These are phyloP conservation scores for Prosopocoilus inquinatus DNA, from an alignment of 2,888 invertebrate species.

Conservation along the genomic window DNA sequence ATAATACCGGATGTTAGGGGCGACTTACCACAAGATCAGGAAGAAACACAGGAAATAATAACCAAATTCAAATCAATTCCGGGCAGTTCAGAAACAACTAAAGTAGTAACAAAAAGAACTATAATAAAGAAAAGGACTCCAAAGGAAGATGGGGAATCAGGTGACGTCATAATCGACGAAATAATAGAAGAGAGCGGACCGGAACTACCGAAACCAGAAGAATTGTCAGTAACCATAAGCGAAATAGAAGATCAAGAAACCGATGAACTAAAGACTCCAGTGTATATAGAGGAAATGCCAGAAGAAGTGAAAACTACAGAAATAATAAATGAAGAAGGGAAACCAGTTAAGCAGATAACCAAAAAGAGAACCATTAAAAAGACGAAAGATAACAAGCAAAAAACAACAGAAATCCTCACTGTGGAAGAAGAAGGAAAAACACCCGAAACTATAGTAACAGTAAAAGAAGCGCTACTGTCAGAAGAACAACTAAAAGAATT, in stretches of 20 bases:
- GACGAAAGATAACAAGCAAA: conserved; percentile 43
- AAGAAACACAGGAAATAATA: conserved; percentile 63
- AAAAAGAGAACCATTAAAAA: conserved; percentile 49
- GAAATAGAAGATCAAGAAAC: conserved; percentile 25
- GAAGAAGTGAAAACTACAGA: conserved; percentile 29
- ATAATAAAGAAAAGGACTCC: conserved; percentile 52
- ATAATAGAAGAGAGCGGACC: conserved; percentile 50
- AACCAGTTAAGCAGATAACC: conserved; percentile 35
- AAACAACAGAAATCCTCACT: conserved; percentile 47
- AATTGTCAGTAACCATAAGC: conserved; percentile 13
- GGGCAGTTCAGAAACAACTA: conserved; percentile 55
- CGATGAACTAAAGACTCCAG: conserved; percentile 23
- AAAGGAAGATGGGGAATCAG: conserved; percentile 42
- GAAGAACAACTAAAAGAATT: conserved; percentile 31
- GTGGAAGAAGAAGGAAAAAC: conserved; percentile 28
- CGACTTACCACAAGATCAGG: conserved; percentile 34
- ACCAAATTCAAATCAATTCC: conserved; percentile 58
- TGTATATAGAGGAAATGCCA: conserved; percentile 32
- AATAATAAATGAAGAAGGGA: conserved; percentile 27
- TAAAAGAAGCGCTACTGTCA: conserved; percentile 22
- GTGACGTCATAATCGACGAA: conserved; percentile 57
- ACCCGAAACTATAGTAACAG: conserved; percentile 35
- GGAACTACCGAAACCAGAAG: conserved; percentile 47
- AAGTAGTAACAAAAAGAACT: conserved; percentile 59
- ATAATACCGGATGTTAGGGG: conserved; percentile 41